These are phyloP conservation scores for Pogonus chalceus DNA, from an alignment of 1,140 invertebrate species.

Conservation along the genomic window DNA sequence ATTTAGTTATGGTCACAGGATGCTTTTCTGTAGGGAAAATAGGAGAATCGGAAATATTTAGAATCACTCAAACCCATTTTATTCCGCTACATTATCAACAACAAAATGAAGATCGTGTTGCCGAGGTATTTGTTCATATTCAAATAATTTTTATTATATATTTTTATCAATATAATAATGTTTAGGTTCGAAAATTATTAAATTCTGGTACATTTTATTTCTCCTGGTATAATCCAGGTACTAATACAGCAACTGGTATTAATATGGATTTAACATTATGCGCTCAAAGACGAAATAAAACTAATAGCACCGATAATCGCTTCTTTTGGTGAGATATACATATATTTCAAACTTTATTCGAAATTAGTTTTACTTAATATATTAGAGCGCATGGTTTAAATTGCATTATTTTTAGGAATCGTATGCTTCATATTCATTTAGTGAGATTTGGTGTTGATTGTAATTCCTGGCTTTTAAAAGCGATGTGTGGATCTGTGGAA, in stretches of 20 bases:
- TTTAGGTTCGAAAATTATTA: constrained; percentile 68
- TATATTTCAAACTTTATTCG: neutral
- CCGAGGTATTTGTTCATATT: constrained; percentile 42
- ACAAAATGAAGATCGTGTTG: constrained; percentile 64
- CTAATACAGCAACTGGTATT: constrained; percentile 11
- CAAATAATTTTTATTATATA: constrained; percentile 9
- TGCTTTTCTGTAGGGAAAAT: constrained; percentile 93
- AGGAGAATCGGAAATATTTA: constrained; percentile 84
- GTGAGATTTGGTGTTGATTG: constrained; percentile 82
- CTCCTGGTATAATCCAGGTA: constrained; percentile 53
- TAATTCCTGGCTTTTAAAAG: constrained; percentile 79
- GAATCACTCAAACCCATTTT: constrained; percentile 85
- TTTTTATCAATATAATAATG: constrained; percentile 3
- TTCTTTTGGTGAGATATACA: constrained; percentile 75
- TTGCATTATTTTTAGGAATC: constrained; percentile 54
- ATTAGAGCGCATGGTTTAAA: too few species aligned
- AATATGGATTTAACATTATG: constrained; percentile 84
- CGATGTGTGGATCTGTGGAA: constrained; percentile 93
- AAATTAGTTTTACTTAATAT: neutral
- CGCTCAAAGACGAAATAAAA: constrained; percentile 74
- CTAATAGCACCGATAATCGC: constrained; percentile 76
- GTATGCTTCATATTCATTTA: constrained; percentile 86
- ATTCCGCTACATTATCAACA: constrained; percentile 74
- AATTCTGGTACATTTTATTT: constrained; percentile 97
- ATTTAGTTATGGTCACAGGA: constrained; percentile 86